Conservation (phyloP, 2,797 vertebrate species). For the Anniella stebbinsi region DNA sequence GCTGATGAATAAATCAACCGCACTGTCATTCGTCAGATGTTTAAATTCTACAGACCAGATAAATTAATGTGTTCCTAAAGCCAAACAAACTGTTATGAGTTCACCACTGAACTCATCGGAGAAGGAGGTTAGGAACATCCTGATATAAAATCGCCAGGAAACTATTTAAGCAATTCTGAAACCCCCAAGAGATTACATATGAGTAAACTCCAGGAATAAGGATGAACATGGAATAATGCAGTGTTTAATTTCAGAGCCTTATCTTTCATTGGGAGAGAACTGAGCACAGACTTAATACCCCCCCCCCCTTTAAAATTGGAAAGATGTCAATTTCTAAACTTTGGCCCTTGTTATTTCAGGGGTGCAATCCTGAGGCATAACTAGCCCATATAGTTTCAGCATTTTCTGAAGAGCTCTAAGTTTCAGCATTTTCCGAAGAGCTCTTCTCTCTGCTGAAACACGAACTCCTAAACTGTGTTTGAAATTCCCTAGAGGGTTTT, state of each 20-base stretch:
- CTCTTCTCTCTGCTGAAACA: neutral
- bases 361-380: neutral
- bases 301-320: neutral
- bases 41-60: conserved; percentile 94
- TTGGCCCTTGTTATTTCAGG: neutral
- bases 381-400: no score
- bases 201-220: conserved; percentile 7
- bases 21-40: conserved; percentile 91
- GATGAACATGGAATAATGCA: neutral
- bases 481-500: neutral
- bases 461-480: neutral
- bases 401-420: neutral
- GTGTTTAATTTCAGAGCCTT: neutral
- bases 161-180: conserved; percentile 51
- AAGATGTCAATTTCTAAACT: neutral
- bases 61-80: conserved; percentile 92
- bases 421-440: neutral
- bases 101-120: conserved; percentile 80
- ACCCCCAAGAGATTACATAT: neutral
- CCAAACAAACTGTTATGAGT: conserved; percentile 90
- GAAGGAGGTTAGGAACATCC: conserved; percentile 74
- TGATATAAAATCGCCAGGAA: conserved; percentile 63
- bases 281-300: neutral
- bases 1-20: conserved; percentile 96
- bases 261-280: neutral